Base-by-base conservation (phyloP, 2,888 invertebrate species). In the Synergus umbraculus region DNA sequence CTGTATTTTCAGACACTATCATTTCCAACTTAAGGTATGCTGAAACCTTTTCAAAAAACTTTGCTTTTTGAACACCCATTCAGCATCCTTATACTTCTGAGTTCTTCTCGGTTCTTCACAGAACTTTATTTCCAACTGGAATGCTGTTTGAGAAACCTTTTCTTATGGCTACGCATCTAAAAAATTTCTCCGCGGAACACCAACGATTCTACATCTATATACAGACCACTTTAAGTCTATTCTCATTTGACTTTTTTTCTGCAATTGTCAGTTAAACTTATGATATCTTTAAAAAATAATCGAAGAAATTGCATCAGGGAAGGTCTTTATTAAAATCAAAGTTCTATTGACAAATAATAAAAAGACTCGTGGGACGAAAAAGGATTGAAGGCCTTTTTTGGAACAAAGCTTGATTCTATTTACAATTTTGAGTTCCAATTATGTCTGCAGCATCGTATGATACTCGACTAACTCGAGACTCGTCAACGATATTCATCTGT, bases 401-500 rank as follows among this genome's bases (percentile, higher is more conserved):
- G 46, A 10, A 46, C 37, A 37, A 58, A 58, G 18, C 18, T 63
- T 29, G 13, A 13, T 69, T 29, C 15, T 22, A 37, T 54, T 73
- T 9, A 49, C 29, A 37, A 49, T 73, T 13, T 73, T 37, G 73
- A 49, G 54, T 37, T n/a, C 73, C 73, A 73, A 73, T 73, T 73
- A 73, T 73, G 49, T 37, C 54, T 29, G 37, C 1, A 13, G 73
- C 13, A 46, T 67, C 54, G 73, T 73, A 73, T 73, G 54, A 54
- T 54, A n/a, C 37, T 73, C n/a, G 41, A 73, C 73, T 41, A 54
- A 54, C 37, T 73, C n/a, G n/a, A 54, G 54, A 13, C 69, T 69
- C 46, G 44, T 69, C 69, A 69, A 73, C n/a, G 73, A 73, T 73
- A 73, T 73, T 73, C 54, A 73, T 73, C 73, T n/a, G 73, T 54